Conservation (phyloP, 2,888 invertebrate species). For the Sphaerophoria rueppellii region DNA sequence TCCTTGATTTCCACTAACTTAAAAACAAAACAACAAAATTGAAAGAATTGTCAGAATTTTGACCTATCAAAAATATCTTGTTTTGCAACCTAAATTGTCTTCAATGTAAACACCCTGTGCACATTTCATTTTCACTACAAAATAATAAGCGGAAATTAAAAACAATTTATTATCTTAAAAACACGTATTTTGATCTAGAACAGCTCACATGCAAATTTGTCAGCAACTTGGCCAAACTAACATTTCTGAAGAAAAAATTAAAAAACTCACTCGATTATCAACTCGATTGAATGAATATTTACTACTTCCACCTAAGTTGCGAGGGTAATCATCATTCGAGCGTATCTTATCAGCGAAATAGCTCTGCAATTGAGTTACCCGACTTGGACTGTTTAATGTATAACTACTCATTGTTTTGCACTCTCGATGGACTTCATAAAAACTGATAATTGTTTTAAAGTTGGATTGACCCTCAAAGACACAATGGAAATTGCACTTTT, state of each 20-base stretch:
- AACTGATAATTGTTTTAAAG: background rate
- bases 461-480: background rate
- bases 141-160: too few relatives aligned
- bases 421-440: slow-evolving; percentile 23
- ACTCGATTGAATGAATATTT: slow-evolving; percentile 68
- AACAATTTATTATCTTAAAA: background rate
- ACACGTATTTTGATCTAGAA: background rate
- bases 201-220: background rate
- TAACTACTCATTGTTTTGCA: slow-evolving; percentile 59
- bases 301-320: slow-evolving; percentile 58
- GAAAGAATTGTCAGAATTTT: too few relatives aligned
- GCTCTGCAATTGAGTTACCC: slow-evolving; percentile 70
- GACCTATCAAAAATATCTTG: too few relatives aligned
- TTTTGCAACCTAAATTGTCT: background rate
- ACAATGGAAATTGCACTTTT: slow-evolving; percentile 6
- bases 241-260: background rate
- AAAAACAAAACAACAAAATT: too few relatives aligned
- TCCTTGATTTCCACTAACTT: too few relatives aligned
- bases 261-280: slow-evolving; percentile 65
- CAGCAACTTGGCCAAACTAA: background rate
- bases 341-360: slow-evolving; percentile 73
- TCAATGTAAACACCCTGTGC: background rate
- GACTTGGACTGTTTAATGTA: slow-evolving; percentile 66
- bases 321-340: slow-evolving; percentile 70
- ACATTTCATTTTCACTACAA: too few relatives aligned